Evolutionary conservation across 2,888 invertebrate species (phyloP).

Genomic region (Lithosia quadra): DNA sequence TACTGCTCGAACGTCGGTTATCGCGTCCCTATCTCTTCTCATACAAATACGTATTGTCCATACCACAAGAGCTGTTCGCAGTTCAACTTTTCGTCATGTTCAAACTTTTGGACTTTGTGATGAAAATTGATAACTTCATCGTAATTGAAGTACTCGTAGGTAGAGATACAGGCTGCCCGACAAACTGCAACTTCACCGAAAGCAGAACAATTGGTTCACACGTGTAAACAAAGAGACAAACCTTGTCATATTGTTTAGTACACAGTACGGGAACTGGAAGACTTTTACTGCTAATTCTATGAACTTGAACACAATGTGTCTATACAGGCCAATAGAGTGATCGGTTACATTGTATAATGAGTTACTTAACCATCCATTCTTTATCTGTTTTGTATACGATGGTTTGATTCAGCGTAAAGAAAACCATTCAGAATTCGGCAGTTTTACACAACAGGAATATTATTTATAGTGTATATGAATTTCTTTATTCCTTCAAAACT

Average conservation of each 20-base stretch:
- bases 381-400: constrained; percentile 7
- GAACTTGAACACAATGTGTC: constrained; percentile 67
- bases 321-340: constrained; percentile 64
- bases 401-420: not conserved
- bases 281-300: constrained; percentile 48
- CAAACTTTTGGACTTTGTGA: not conserved
- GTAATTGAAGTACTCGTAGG: not conserved
- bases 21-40: no score
- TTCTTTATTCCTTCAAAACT: not conserved
- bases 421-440: no score
- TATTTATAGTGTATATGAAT: no score
- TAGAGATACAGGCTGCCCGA: not conserved
- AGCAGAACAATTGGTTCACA: constrained; percentile 12
- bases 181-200: not conserved
- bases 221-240: constrained; percentile 51
- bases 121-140: not conserved
- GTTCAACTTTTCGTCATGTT: no score
- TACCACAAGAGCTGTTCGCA: no score
- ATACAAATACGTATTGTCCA: no score
- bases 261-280: constrained; percentile 62
- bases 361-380: constrained; percentile 43
- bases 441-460: no score
- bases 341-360: constrained; percentile 65
- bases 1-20: no score
- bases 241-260: constrained; percentile 60